Evolutionary conservation across 1,140 invertebrate genomes (phyloP).

Genomic region (Pachyrhynchus sulphureomaculatus): DNA sequence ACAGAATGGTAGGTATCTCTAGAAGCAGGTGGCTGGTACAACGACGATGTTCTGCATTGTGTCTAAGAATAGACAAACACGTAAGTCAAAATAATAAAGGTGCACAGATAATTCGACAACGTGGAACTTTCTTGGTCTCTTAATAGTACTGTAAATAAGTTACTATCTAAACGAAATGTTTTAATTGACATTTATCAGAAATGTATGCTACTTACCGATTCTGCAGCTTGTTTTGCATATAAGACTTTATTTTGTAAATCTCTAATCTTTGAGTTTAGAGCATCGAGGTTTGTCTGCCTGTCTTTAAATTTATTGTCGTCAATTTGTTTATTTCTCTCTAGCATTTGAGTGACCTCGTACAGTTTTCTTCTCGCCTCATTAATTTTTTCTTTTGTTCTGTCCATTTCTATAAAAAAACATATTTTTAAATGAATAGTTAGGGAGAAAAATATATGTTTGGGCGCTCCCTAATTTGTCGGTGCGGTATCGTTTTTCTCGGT

Average conservation of each 20-base stretch:
- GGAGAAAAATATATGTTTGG: not conserved
- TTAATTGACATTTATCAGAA: too few species aligned
- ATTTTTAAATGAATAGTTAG: not conserved
- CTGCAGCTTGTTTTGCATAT: constrained; percentile 76
- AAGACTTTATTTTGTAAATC: constrained; percentile 72
- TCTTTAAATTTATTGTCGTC: not conserved
- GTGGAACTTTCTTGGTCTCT: too few species aligned
- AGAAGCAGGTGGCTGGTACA: too few species aligned
- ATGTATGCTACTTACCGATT: constrained; percentile 70
- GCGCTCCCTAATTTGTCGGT: too few species aligned
- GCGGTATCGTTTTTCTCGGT: not conserved
- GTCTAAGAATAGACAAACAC: too few species aligned
- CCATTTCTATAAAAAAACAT: constrained; percentile 7
- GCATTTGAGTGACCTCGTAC: not conserved
- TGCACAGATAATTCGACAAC: too few species aligned
- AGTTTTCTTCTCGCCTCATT: constrained; percentile 2
- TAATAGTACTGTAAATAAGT: too few species aligned
- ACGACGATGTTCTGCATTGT: too few species aligned
- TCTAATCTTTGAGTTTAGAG: constrained; percentile 51
- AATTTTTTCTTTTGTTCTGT: not conserved
- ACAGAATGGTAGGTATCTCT: too few species aligned
- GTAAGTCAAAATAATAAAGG: too few species aligned
- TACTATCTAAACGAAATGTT: too few species aligned
- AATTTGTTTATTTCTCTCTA: not conserved
- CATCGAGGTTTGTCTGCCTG: constrained; percentile 2